Conservation (phyloP, 2,797 vertebrate species). For the Galagoides demidoff region DNA sequence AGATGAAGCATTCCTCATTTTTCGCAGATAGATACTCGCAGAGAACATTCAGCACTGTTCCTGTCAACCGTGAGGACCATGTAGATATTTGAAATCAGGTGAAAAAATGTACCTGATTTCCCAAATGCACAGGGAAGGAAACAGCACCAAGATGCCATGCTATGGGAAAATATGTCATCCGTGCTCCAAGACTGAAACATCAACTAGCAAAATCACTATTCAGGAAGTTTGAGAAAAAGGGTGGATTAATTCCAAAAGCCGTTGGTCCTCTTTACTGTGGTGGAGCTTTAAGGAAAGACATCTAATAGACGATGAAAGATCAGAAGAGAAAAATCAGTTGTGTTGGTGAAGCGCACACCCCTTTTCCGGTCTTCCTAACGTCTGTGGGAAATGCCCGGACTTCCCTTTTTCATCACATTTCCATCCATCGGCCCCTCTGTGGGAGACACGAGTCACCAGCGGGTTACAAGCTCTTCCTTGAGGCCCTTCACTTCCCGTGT, state of each 20-base stretch:
- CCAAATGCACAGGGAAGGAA: too few relatives aligned
- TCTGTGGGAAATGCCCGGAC: background rate
- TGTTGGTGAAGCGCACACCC: background rate
- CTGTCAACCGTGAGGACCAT: background rate
- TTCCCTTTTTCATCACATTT: rapidly evolving
- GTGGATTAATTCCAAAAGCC: background rate
- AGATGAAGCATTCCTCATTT: background rate
- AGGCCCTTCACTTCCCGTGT: background rate
- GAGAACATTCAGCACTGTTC: background rate
- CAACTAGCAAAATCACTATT: background rate
- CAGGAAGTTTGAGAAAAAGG: background rate
- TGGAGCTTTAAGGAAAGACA: background rate
- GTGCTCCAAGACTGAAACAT: rapidly evolving
- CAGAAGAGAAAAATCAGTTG: background rate
- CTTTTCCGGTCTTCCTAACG: background rate
- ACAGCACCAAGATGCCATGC: rapidly evolving
- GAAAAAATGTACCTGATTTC: background rate
- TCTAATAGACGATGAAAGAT: background rate
- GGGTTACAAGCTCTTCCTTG: rapidly evolving
- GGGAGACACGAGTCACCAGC: background rate
- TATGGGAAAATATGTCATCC: rapidly evolving
- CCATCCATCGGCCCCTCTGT: background rate
- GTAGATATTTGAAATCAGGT: background rate
- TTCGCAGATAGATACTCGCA: rapidly evolving
- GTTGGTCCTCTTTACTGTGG: background rate